Percentiles rank a stretch among this genome's conserved stretches.
These are phyloP conservation scores for Galbula dea DNA, from an alignment of 2,113 vertebrate genomes.

Conservation along the genomic window DNA sequence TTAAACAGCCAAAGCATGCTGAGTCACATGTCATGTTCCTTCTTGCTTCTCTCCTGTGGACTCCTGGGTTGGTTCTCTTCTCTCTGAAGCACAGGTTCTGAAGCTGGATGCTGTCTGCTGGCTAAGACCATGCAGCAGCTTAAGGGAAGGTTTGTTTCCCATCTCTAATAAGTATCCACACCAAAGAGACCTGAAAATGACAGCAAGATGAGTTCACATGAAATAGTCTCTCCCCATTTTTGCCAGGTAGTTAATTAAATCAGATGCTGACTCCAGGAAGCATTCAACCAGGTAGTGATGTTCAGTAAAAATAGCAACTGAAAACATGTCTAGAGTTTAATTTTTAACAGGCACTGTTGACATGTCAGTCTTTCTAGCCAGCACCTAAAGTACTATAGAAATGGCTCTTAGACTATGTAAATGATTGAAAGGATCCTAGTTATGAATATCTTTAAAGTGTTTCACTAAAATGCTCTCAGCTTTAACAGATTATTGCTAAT, in stretches of 20 bases:
- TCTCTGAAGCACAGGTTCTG: neutral
- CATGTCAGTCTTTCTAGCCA: neutral
- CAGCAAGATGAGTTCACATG: neutral
- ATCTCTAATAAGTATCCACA: neutral
- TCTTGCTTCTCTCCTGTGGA: neutral
- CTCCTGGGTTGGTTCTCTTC: neutral
- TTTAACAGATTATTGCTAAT: neutral
- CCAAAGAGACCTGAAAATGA: neutral
- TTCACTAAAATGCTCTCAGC: neutral
- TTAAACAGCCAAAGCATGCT: neutral
- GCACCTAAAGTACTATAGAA: neutral
- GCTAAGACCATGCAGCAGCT: neutral
- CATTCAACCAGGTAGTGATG: neutral
- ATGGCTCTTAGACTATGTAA: neutral
- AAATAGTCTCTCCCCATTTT: neutral
- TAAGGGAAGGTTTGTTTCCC: neutral
- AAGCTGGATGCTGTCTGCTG: neutral
- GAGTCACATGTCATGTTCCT: neutral
- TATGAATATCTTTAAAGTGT: neutral
- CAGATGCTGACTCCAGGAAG: neutral
- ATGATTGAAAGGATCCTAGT: neutral
- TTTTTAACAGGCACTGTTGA: neutral
- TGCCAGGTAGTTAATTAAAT: neutral
- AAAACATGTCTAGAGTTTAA: neutral
- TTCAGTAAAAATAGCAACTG: neutral